Base-by-base conservation (phyloP, 2,113 vertebrate species). In the Strix aluco region DNA sequence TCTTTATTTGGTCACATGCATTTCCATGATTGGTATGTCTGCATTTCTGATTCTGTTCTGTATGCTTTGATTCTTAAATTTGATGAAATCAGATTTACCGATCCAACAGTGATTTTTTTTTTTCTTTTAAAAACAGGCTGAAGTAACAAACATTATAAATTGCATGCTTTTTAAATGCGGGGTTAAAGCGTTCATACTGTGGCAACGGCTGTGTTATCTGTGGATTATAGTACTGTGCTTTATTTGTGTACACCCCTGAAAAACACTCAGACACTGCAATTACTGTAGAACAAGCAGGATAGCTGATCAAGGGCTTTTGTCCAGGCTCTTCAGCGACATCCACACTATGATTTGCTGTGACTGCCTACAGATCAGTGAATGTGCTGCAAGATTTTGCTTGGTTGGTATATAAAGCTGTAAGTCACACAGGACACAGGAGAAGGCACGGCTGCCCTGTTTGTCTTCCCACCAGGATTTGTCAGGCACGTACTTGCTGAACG, bases 301-400 rank as follows among this genome's bases (percentile, higher is more conserved):
- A 90, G 65, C 58, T 94, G 95, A 93, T 92, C 73, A 90, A 94
- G 85, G 77, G 61, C 67, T 94, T 92, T 93, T 88, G 85, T 86
- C 67, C 72, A 88, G 67, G n/a, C 71, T 91, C 74, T 86, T 96
- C 94, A 95, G 36, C 81, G 81, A 90, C 81, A 97, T 72, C 87
- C 90, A 91, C 51, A 57, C 88, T 77, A 54, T 79, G 84, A 94
- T 91, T 86, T 96, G 51, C 61, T 94, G 85, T 49, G 57, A 38
- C 72, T 85, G 61, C n/a, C 70, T 71, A 47, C 42, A 66, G 69
- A 94, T 40, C 70, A 92, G n/a, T 67, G 52, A 58, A 86, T 14
- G 71, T 8, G 11, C 52, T 89, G 71, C 59, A 75, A 69, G 44
- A 15, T 61, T 95, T 81, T 91, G 21, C 46, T 94, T 83, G 40